These are phyloP conservation scores for Ceyx margarethae DNA, from an alignment of 2,113 vertebrate species.

Conservation along the genomic window DNA sequence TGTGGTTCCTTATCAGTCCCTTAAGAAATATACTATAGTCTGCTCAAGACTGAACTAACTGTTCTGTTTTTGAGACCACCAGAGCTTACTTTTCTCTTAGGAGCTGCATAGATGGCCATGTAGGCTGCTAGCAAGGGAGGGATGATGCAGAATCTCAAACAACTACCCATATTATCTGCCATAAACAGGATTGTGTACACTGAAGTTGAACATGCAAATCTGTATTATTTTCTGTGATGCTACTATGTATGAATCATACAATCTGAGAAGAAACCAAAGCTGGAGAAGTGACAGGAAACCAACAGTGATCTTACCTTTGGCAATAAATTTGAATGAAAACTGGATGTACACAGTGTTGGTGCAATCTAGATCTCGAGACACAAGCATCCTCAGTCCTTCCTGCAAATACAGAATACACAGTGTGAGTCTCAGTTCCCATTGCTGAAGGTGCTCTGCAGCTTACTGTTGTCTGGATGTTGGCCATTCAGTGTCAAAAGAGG, in stretches of 20 bases:
- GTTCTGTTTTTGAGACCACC: not conserved
- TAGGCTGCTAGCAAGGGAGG: not conserved
- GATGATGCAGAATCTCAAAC: not conserved
- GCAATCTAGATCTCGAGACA: conserved; percentile 93
- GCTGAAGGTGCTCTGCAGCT: not conserved
- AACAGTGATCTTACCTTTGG: conserved; percentile 82
- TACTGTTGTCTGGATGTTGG: not conserved
- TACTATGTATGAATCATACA: not conserved
- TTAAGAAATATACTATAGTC: not conserved
- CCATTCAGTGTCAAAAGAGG: not conserved
- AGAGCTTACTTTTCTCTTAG: not conserved
- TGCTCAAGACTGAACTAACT: not conserved
- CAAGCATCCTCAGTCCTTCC: conserved; percentile 94
- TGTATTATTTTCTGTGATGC: not conserved
- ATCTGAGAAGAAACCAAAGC: not conserved
- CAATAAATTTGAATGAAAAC: conserved; percentile 96
- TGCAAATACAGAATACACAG: conserved; percentile 63
- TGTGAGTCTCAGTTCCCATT: not conserved
- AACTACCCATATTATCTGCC: not conserved
- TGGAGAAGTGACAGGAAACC: not conserved
- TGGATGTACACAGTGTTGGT: conserved; percentile 91
- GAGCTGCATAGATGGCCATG: not conserved
- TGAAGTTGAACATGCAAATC: not conserved
- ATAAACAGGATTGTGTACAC: not conserved
- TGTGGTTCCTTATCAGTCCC: not conserved